Conservation (phyloP, 2,797 vertebrate genomes). For the Nyctalus aviator region DNA sequence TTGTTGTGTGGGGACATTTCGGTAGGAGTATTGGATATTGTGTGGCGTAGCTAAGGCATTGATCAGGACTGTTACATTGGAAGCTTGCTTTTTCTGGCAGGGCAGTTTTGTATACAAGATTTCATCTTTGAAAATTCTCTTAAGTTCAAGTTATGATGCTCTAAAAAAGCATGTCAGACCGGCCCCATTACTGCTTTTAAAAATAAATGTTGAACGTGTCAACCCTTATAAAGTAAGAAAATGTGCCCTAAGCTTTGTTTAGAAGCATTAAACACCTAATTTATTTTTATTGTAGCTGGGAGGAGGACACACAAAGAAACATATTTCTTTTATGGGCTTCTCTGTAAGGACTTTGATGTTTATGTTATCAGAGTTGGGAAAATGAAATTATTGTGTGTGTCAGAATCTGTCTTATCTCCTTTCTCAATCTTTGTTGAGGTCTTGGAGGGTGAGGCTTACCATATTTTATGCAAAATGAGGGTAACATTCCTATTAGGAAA, state of each 20-base stretch:
- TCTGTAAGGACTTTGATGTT: background rate
- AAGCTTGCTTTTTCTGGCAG: slow-evolving; percentile 54
- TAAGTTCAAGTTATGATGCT: slow-evolving; percentile 64
- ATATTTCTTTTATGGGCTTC: background rate
- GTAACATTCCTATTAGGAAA: slow-evolving; percentile 1
- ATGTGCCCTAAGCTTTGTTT: slow-evolving; percentile 50
- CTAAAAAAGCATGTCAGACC: slow-evolving; percentile 67
- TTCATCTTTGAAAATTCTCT: slow-evolving; percentile 58
- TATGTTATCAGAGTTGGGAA: slow-evolving; percentile 4
- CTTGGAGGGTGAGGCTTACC: background rate
- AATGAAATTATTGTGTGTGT: background rate
- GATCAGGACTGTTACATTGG: background rate
- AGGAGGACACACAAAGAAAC: background rate
- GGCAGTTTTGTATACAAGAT: slow-evolving; percentile 2
- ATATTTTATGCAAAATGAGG: background rate
- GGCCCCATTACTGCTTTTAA: slow-evolving; percentile 50
- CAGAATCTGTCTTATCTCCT: background rate
- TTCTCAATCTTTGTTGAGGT: background rate
- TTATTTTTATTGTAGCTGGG: background rate
- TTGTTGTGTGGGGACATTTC: slow-evolving; percentile 45
- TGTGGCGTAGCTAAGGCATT: slow-evolving; percentile 46
- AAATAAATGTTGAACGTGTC: slow-evolving; percentile 58
- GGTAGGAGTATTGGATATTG: slow-evolving; percentile 51
- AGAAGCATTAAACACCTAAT: background rate
- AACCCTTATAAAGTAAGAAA: slow-evolving; percentile 26